Evolutionary conservation across 2,113 vertebrate species (phyloP), one percentile per base, ranked within the genome.

Genomic region (Lampris megalopsis): DNA sequence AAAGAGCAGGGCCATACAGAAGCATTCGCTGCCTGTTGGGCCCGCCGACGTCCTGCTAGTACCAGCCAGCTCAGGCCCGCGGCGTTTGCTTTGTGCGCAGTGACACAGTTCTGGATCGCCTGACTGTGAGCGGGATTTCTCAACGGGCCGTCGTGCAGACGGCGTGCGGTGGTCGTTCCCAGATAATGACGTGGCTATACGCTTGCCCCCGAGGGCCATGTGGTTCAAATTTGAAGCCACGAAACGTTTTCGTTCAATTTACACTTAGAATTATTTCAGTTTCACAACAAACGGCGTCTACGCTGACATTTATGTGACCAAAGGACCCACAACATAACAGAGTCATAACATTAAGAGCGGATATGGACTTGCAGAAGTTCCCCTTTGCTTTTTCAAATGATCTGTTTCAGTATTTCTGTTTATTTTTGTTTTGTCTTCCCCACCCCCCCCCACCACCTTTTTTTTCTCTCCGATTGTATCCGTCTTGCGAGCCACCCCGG

Each of bases 1-100:
- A 92, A 82, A 90, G 85, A 47, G 68, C 79, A 88, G 57, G 71
- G 53, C 58, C 73, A 70, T 65, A 64, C 73, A 79, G 80, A 80
- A 81, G 68, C 79, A 80, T 80, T 74, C 50, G 75, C 80, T 77
- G 38, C 67, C 79, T 85, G 63, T 79, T 59, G 50, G 71, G 54
- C 63, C 24, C 56, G 58, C 5, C 38, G 67, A 83, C 75, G 75
- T 83, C 68, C 79, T 86, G 70, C 24, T 3, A 62, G 74, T 69
- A 64, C 76, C 77, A 86, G 82, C 38, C 82, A 71, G 75, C 41
- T 73, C 4, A 9, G 1, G 49, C 65, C 36, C 11, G 47, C n/a
- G 13, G 42, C 54, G 71, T 24, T 24, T 6, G 63, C 60, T 73
- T 75, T 71, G 75, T 79, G 63, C 35, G 58, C 47, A 42, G 45